Percentiles rank a stretch among this genome's conserved stretches.
phyloP scores from a whole-genome alignment of 2,888 invertebrate genomes.

The Leptogaster cylindrica region DNA sequence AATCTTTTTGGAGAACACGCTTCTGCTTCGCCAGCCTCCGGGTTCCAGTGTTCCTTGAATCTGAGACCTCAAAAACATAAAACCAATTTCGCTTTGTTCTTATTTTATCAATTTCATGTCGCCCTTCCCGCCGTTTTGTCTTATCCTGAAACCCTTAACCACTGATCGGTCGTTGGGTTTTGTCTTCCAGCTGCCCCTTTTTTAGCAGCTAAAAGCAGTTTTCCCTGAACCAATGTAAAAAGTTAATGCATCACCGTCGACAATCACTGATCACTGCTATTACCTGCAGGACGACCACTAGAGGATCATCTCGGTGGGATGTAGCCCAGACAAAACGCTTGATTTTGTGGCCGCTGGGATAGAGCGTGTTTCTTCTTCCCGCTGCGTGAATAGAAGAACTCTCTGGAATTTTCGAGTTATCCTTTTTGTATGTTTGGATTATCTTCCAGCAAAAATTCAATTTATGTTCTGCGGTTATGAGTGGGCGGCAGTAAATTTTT shows the following conservation, averaged over 20 bases:
- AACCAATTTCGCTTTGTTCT: background rate
- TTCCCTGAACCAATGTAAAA: background rate
- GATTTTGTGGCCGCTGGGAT: background rate
- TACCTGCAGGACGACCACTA: background rate
- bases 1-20: background rate
- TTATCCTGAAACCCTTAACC: slow-evolving; percentile 25
- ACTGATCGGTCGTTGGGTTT: background rate
- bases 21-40: background rate
- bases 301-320: slow-evolving; percentile 3
- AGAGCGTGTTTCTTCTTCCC: background rate
- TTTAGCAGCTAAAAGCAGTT: slow-evolving; percentile 19
- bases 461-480: too few species aligned
- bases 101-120: slow-evolving; percentile 8
- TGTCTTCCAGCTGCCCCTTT: slow-evolving; percentile 17
- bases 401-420: too few species aligned
- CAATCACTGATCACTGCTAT: background rate
- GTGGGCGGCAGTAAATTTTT: too few species aligned
- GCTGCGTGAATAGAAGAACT: too few species aligned
- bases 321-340: background rate
- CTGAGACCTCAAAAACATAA: background rate
- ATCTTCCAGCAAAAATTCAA: too few species aligned
- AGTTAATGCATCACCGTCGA: background rate
- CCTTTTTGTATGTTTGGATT: too few species aligned
- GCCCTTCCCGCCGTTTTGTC: slow-evolving; percentile 21
- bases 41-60: slow-evolving; percentile 5